Evolutionary conservation across 2,888 invertebrate species (phyloP), one percentile per base, ranked within the genome.

Genomic region (Drosophila nigricruria): DNA sequence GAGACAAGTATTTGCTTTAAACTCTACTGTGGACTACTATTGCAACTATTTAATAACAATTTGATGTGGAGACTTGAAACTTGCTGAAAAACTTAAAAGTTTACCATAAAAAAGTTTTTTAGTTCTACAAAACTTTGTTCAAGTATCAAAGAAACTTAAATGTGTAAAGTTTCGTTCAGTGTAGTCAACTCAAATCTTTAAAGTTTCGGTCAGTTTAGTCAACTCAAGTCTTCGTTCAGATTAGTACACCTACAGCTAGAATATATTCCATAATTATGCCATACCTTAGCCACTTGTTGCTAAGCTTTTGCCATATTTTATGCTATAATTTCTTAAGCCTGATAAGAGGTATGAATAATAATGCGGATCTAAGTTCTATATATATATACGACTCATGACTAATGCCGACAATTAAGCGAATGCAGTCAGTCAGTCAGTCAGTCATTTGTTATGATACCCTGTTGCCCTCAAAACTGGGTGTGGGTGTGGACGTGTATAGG

Each of bases 311-410:
- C 23, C 18, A 42, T 30, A 58, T 59, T 54, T 34, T 70, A 52
- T 59, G 25, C 36, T 63, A 2, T 4, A 57, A 18, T 54, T 52
- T 50, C 36, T 20, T 42, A 42, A 3, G 25, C 4, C 62, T 57
- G 75, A 79, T 77, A 79, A 77, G 79, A 49, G 56, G 10, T 60
- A 70, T 74, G 79, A 77, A 79, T 77, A 77, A 77, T 77, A 79
- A 54, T 77, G 79, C 79, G 65, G 76, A 78, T 65, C 58, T 54
- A 61, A 45, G 57, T 20, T 57, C 42, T 27, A 47, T 40, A 54
- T 70, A 58, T 27, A 47, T 66, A 54, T 61, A 71, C 54, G 16
- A 25, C 34, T 45, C 32, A 69, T 76, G 75, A 76, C 63, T 76
- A 76, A 76, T 73, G 25, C 34, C 68, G 43, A 77, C 59, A 70